Evolutionary conservation across 2,888 invertebrate genomes (phyloP).

Genomic region (Diplazon laetatorius): DNA sequence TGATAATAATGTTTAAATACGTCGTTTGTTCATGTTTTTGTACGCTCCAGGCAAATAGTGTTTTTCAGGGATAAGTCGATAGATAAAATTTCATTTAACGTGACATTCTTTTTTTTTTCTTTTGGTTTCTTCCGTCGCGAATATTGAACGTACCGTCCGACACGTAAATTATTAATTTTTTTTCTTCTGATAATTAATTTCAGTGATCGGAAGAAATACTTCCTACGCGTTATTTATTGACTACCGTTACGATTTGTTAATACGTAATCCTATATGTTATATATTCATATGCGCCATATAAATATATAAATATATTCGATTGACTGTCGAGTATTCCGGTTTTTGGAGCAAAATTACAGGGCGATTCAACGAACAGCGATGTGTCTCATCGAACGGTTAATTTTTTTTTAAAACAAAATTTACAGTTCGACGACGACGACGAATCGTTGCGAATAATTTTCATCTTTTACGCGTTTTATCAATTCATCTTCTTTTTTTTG

Average conservation of each 20-base stretch:
- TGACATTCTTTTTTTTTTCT: constrained; percentile 23
- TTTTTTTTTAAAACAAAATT: no score
- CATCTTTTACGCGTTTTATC: background rate
- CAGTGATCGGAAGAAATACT: constrained; percentile 42
- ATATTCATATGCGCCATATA: constrained; percentile 45
- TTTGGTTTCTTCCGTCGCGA: constrained; percentile 26
- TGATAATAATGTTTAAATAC: constrained; percentile 39
- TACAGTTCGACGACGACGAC: background rate
- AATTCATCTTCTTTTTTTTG: background rate
- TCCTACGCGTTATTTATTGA: constrained; percentile 73
- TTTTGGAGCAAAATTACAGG: constrained; percentile 56
- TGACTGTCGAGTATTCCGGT: constrained; percentile 76
- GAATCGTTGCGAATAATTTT: constrained; percentile 31
- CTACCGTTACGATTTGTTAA: constrained; percentile 74
- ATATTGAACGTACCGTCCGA: constrained; percentile 37
- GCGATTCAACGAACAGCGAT: constrained; percentile 47
- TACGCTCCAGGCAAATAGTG: constrained; percentile 58
- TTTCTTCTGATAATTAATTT: constrained; percentile 36
- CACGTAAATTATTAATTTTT: no score
- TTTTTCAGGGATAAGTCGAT: constrained; percentile 35
- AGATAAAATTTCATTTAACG: constrained; percentile 35
- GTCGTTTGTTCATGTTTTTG: constrained; percentile 60
- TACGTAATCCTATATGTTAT: constrained; percentile 54
- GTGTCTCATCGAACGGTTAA: constrained; percentile 19
- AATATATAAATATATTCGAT: constrained; percentile 75